Evolutionary conservation across 2,113 vertebrate species (phyloP).

Genomic region (Hemibagrus wyckioides): DNA sequence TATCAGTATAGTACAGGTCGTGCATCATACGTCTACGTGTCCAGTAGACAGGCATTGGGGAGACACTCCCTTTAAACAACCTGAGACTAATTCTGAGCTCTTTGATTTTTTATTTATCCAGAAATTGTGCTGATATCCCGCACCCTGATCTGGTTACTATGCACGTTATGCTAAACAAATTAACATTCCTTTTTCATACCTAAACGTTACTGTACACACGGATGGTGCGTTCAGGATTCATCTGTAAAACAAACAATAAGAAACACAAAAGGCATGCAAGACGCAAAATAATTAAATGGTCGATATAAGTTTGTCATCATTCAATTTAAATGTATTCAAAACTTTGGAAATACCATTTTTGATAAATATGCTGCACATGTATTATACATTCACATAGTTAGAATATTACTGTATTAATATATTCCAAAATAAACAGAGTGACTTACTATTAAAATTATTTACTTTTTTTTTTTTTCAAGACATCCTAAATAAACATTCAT

Average conservation of each 20-base stretch:
- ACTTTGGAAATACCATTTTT: background rate
- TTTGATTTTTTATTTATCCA: background rate
- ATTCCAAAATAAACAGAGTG: background rate
- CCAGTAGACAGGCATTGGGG: background rate
- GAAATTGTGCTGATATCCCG: background rate
- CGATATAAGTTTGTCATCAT: background rate
- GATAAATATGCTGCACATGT: background rate
- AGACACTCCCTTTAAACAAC: slow-evolving; percentile 3
- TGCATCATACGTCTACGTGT: background rate
- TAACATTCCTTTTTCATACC: background rate
- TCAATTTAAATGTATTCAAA: background rate
- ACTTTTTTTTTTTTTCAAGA: background rate
- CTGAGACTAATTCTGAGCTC: slow-evolving; percentile 25
- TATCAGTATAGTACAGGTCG: background rate
- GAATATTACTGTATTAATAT: background rate
- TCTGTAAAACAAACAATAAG: background rate
- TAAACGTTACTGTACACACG: background rate
- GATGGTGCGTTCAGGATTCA: background rate
- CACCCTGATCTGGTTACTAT: background rate
- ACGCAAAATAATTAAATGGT: background rate
- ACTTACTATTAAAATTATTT: background rate
- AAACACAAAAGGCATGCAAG: background rate
- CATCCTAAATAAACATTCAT: background rate
- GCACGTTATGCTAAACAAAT: background rate
- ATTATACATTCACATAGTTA: background rate